Base-by-base conservation (phyloP, 2,797 vertebrate genomes). In the Channallabes apus region DNA sequence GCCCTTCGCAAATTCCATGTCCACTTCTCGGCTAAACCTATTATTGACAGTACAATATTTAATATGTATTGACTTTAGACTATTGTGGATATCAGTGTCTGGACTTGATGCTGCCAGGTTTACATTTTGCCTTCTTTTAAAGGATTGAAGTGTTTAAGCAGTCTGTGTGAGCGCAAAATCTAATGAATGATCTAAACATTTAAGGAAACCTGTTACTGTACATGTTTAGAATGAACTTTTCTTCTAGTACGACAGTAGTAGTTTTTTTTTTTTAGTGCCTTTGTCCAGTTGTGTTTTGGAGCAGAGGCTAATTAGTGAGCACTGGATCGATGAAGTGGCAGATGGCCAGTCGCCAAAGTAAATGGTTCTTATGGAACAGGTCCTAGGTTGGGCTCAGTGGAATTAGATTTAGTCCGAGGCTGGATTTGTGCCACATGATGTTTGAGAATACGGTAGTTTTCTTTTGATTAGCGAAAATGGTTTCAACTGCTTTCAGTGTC, bases 281-380 rank as follows among this genome's bases (percentile, higher is more conserved):
- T 9, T 75, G 82, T 85, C 68, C 77, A 67, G 61, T 77, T 84
- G 72, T 80, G 73, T 80, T 89, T 82, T 73, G 67, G 78, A 27
- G 64, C 15, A 0, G 61, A 86, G 78, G 65, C 79, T 87, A 67
- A 88, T 82, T 62, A 80, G 65, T 17, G n/a, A 27, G 32, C 72
- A 27, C 65, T 51, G 56, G 85, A 82, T 84, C 87, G 82, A 86
- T 88, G 76, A 18, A 82, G 27, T 78, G 75, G 87, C 83, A 86
- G 80, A 84, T 89, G 86, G 83, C 82, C 84, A 76, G 72, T 27
- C 61, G 65, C 75, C 89, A 61, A 22, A 86, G 29, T 35, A 84
- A 88, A 86, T 75, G 61, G 59, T 73, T 83, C 14, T 83, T 22
- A 73, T 86, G 83, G 88, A 64, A 46, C 65, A 78, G 69, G 83